Evolutionary conservation across 2,888 invertebrate species (phyloP), one percentile per base, ranked within the genome.

Genomic region (Metallyticus violacea): DNA sequence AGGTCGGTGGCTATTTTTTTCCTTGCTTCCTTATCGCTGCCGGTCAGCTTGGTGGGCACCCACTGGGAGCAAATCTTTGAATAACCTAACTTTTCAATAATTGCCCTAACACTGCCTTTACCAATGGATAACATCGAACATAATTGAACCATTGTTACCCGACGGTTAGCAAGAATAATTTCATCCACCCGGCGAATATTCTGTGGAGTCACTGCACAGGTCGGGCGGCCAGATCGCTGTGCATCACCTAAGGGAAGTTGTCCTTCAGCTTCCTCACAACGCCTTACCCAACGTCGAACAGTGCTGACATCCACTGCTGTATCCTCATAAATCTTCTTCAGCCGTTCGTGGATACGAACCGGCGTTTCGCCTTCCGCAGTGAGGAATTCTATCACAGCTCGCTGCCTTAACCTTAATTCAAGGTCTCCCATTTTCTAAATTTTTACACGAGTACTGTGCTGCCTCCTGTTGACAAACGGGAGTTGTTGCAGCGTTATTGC

Each of bases 181-280:
- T 85, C 79, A 25, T 85, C 85, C 6, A 85, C 85, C 25, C 79
- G 3, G 79, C 40, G 30, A 40, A 85, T 85, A 79, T 40, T 79
- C 28, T 3, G 26, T 6, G 29, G 29, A 26, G 77, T 77, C 77
- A 77, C 77, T 77, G 77, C 9, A 79, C 9, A 3, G 2, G 7
- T 26, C 2, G 79, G 79, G 5, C 79, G 6, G 79, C 79, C 79
- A 3, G 9, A 9, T 26, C 79, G n/a, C 26, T 79, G 6, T 79
- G 2, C 26, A 79, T 79, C 79, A 79, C 4, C 79, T 26, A 79
- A 79, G 9, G 7, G 79, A 9, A 3, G 3, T 79, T 6, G 25
- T 26, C 26, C 26, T 6, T 80, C 22, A 80, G 80, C 28, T 80
- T 79, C 79, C 6, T 3, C 27, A 79, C 79, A 79, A 28, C 27